phyloP scores from a whole-genome alignment of 1,140 invertebrate species.

The Brachionus paranguensis region DNA sequence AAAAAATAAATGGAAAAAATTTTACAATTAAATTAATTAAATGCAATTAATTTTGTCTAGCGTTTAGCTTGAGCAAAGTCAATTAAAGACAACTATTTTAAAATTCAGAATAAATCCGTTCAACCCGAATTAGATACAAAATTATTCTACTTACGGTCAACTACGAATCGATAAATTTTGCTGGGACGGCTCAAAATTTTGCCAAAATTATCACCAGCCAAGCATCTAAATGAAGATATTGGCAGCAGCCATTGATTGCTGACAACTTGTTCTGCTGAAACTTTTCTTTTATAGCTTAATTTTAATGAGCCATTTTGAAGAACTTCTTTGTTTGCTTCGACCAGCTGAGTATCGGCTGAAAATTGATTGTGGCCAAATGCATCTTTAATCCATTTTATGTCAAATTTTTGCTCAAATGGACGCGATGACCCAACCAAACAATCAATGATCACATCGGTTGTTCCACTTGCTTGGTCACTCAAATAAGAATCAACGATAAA shows the following conservation, averaged over 20 bases:
- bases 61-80: background rate
- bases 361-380: background rate
- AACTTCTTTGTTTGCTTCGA: background rate
- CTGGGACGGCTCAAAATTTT: slow-evolving; percentile 17
- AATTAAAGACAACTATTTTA: background rate
- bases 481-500: background rate
- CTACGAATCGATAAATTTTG: background rate
- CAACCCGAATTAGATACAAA: background rate
- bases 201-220: background rate
- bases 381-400: slow-evolving; percentile 13
- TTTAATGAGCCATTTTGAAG: background rate
- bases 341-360: background rate
- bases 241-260: background rate
- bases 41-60: background rate
- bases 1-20: background rate
- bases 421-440: background rate
- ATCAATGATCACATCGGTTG: background rate
- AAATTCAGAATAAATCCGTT: background rate
- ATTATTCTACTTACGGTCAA: background rate
- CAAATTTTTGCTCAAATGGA: background rate
- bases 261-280: background rate
- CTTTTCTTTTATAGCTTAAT: background rate
- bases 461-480: background rate
- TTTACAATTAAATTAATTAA: background rate
- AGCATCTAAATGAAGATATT: slow-evolving; percentile 12